A percentile compares a stretch with the other conserved stretches of the same genome.
Conservation (phyloP, 2,797 vertebrate genomes). For the Pagetopsis macropterus region DNA sequence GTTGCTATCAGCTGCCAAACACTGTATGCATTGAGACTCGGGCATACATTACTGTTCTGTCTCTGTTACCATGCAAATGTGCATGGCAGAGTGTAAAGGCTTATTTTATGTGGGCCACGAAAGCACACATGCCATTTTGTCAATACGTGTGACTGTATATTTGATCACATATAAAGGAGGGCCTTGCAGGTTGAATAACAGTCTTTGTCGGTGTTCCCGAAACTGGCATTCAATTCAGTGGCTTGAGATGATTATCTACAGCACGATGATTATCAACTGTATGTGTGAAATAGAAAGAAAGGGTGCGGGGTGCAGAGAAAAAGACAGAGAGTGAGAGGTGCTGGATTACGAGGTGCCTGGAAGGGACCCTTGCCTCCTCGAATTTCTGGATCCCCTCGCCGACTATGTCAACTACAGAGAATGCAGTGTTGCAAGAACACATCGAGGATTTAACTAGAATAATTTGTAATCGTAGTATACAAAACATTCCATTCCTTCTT, state of each 20-base stretch:
- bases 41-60: constrained; percentile 12
- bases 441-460: constrained; percentile 55
- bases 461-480: constrained; percentile 48
- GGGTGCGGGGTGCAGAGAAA: constrained; percentile 14
- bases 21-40: constrained; percentile 9
- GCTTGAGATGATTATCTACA: constrained; percentile 62
- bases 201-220: constrained; percentile 51
- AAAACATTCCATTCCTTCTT: constrained; percentile 60
- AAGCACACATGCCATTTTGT: neutral
- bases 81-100: neutral
- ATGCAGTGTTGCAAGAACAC: constrained; percentile 63
- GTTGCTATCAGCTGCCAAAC: constrained; percentile 39
- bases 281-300: constrained; percentile 30
- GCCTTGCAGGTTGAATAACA: constrained; percentile 31
- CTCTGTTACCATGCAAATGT: constrained; percentile 24
- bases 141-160: constrained; percentile 5
- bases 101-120: neutral
- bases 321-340: constrained; percentile 24
- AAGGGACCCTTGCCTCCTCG: constrained; percentile 48
- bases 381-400: constrained; percentile 58
- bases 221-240: constrained; percentile 53
- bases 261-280: neutral
- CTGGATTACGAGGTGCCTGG: constrained; percentile 46
- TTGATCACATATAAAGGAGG: constrained; percentile 15
- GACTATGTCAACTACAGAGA: constrained; percentile 68